Base-by-base conservation (phyloP, 2,888 invertebrate species). In the Oscheius onirici region DNA sequence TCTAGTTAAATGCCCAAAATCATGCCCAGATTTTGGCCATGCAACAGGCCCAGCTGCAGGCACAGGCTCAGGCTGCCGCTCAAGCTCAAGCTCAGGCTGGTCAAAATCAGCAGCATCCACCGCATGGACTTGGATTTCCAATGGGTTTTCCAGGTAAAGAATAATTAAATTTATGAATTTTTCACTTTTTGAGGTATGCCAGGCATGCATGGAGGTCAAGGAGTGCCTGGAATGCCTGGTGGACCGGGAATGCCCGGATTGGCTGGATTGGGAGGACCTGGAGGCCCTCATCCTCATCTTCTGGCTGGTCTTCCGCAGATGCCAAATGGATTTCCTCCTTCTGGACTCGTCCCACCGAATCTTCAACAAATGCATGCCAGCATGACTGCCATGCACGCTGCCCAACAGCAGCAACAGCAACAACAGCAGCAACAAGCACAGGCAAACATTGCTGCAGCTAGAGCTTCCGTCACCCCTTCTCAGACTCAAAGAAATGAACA, bases 11-110 rank as follows among this genome's bases (percentile, higher is more conserved):
- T 28, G 65, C 49, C 1, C 49, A 65, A 28, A 28, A n/a, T 5
- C 65, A 63, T 44, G 61, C 61, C 24, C 52, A 55, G 26, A 24
- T 55, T 55, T 26, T 44, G 15, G 60, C 60, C 60, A 44, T 60
- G 41, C 60, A 60, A 60, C 60, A 63, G 11, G 63, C 51, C 6
- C 63, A 63, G 43, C 17, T 17, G 13, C 46, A 46, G 51, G 49
- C 51, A 2, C 63, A 63, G 17, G 63, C 54, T 2, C 26, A 24
- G 13, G 54, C 54, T 26, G 22, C 20, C 6, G 54, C 63, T 11
- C 63, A 63, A n/a, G 54, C 63, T 11, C 63, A 63, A 46, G 46
- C 46, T 15, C 49, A 46, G 26, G 46, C 44, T 55, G 24, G n/a
- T 17, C 52, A 52, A n/a, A 20, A 34, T 11, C 55, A 55, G 2